Evolutionary conservation across 2,113 vertebrate genomes (phyloP).

Genomic region (Hypanus sabinus): DNA sequence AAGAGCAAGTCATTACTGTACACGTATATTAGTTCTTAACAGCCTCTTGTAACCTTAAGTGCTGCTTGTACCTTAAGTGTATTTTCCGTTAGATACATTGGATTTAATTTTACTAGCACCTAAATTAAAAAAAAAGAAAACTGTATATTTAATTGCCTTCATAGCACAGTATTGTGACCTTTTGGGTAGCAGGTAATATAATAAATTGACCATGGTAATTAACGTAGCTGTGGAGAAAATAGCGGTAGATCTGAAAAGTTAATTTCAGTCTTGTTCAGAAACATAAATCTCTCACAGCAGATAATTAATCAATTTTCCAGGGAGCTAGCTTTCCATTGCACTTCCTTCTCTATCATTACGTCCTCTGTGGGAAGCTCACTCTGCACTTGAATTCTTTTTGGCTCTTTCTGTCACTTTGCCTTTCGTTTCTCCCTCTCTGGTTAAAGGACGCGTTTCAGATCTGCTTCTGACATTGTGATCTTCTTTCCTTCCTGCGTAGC

Average conservation of each 20-base stretch:
- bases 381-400: not conserved
- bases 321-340: not conserved
- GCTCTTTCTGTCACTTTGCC: not conserved
- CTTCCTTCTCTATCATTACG: not conserved
- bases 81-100: not conserved
- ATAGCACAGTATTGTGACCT: slow-evolving; percentile 30
- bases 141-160: not conserved
- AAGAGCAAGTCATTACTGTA: not conserved
- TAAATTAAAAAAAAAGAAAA: slow-evolving; percentile 6
- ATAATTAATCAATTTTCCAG: slow-evolving; percentile 12
- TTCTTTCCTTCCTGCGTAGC: not conserved
- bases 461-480: not conserved
- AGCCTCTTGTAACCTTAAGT: not conserved
- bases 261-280: slow-evolving; percentile 20
- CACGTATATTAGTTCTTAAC: not conserved
- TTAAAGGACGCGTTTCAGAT: not conserved
- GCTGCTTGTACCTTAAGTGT: not conserved
- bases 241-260: slow-evolving; percentile 16
- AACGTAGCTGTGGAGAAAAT: slow-evolving; percentile 6
- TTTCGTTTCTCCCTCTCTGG: not conserved
- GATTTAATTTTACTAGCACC: slow-evolving; percentile 4
- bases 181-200: slow-evolving; percentile 14
- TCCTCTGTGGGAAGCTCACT: not conserved
- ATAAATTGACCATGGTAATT: slow-evolving; percentile 9
- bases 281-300: not conserved